These are phyloP conservation scores for Otolemur garnettii DNA, from an alignment of 2,113 vertebrate species.

Conservation along the genomic window DNA sequence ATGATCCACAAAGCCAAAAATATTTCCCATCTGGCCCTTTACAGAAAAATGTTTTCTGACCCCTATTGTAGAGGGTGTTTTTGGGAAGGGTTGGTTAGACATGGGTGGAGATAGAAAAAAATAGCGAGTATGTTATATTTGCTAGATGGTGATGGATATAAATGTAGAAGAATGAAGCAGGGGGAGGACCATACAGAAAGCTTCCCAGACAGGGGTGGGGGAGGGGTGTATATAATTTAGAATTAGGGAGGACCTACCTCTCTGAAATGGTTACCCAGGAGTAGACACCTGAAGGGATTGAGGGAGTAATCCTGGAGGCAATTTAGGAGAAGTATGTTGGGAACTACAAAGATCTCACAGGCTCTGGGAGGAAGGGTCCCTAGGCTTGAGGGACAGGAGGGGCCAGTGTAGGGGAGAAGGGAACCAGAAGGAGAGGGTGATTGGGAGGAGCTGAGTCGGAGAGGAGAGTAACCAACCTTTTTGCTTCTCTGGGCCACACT, in stretches of 20 bases:
- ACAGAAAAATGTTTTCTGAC: background rate
- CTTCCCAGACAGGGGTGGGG: accelerated
- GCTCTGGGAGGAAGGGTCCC: background rate
- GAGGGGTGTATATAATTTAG: background rate
- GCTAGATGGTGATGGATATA: background rate
- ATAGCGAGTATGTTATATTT: background rate
- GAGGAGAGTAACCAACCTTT: background rate
- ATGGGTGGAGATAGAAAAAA: background rate
- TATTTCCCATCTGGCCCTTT: background rate
- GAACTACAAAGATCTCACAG: background rate
- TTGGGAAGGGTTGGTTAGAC: background rate
- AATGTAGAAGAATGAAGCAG: background rate
- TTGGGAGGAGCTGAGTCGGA: background rate
- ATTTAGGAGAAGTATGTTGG: background rate
- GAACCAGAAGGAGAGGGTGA: background rate
- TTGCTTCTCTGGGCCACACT: no score
- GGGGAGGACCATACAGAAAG: background rate
- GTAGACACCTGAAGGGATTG: background rate
- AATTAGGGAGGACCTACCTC: background rate
- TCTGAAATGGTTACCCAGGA: background rate
- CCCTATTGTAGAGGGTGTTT: background rate
- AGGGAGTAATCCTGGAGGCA: no score
- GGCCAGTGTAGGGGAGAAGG: background rate
- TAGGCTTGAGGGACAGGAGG: background rate
- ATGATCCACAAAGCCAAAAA: background rate